Evolutionary conservation across 2,888 invertebrate genomes (phyloP), one percentile per base, ranked within the genome.

Genomic region (Tetragonisca angustula): DNA sequence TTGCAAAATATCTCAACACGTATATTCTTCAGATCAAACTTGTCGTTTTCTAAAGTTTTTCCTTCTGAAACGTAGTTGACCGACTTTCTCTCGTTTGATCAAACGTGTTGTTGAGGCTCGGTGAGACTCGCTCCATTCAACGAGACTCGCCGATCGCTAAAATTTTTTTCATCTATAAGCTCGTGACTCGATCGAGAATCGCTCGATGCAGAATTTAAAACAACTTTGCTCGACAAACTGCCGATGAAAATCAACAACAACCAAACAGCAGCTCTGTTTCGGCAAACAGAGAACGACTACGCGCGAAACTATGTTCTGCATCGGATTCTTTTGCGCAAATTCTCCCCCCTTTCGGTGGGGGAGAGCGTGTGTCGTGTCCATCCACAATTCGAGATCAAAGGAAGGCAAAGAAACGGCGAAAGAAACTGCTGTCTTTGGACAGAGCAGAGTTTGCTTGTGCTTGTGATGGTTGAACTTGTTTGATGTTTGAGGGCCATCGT

Each of bases 181-280:
- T 76, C 59, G 56, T 69, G 70, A 70, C 73, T 74, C 67, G 72
- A 62, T 24, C 67, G 67, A 64, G 67, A 81, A 75, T 84, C 74
- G 81, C 36, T 81, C 71, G 87, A 87, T 84, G 83, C 81, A 86
- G 75, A 81, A 72, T 43, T 19, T 2, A 32, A 32, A 11, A 43
- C 9, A 43, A 43, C 43, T 43, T 43, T 32, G 32, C 32, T 32
- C 32, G 32, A 32, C 32, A 32, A 32, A 32, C 4, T 3, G 32
- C 32, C 2, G 9, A 19, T 9, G 17, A 17, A 27, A 13, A 5
- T 24, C 19, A 50, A 27, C n/a, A n/a, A 54, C 21, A 54, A 24
- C 17, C 61, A 27, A 27, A n/a, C n/a, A n/a, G 13, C 19, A 27
- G 0, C 19, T 19, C 52, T 61, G 4, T 61, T 32, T 59, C 5